These are phyloP conservation scores for Chaetoderma sp. DNA, from an alignment of 2,888 invertebrate genomes.

Conservation along the genomic window DNA sequence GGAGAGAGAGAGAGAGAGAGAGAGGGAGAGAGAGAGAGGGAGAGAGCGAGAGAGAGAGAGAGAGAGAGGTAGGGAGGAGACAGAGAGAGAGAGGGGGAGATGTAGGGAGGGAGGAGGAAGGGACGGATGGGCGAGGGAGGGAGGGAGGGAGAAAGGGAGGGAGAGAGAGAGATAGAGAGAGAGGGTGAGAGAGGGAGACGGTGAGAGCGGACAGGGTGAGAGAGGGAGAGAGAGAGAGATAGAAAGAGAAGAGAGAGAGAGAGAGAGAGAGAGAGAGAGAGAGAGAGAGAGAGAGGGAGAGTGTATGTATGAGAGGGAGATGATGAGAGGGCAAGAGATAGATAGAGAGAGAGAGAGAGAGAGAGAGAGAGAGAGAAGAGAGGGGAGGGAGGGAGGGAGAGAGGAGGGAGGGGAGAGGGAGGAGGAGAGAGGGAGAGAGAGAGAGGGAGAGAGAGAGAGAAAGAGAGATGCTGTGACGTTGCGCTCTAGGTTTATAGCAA, in stretches of 20 bases:
- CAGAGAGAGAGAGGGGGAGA: background rate
- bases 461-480: no score
- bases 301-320: background rate
- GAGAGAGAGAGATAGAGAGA: no score
- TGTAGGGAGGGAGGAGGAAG: slow-evolving; percentile 1
- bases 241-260: no score
- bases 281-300: background rate
- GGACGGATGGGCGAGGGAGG: background rate
- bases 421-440: background rate
- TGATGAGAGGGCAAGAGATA: slow-evolving; percentile 16
- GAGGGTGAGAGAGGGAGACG: no score
- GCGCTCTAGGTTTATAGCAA: no score
- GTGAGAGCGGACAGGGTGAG: no score
- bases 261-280: background rate
- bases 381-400: background rate
- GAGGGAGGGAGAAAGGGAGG: no score
- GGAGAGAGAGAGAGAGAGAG: slow-evolving; percentile 8
- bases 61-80: no score
- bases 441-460: slow-evolving; percentile 6
- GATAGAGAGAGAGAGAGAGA: slow-evolving; percentile 17
- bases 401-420: background rate
- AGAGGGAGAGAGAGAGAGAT: no score
- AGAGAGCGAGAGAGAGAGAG: no score
- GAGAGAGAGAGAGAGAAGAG: slow-evolving; percentile 4
- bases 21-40: slow-evolving; percentile 3